phyloP scores from a whole-genome alignment of 2,113 vertebrate species.

The Trematocara macrostoma region DNA sequence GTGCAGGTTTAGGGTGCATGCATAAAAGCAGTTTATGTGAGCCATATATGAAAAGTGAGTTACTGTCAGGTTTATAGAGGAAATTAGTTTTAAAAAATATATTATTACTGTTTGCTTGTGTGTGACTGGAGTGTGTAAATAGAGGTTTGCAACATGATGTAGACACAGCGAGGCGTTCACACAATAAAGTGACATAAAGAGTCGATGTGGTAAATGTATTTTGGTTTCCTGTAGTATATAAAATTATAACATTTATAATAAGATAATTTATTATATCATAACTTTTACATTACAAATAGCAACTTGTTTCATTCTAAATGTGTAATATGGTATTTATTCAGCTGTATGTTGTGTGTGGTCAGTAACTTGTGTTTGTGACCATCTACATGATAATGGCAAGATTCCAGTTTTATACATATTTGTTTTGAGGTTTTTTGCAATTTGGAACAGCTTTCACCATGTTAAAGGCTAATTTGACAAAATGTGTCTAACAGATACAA shows the following conservation, averaged over 20 bases:
- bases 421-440: not conserved
- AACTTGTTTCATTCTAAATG: not conserved
- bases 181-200: not conserved
- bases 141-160: not conserved
- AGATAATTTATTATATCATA: not conserved
- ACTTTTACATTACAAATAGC: not conserved
- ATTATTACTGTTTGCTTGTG: not conserved
- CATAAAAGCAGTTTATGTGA: not conserved
- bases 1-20: not conserved
- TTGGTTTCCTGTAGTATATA: not conserved
- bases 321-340: not conserved
- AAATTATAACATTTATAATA: not conserved
- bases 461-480: not conserved
- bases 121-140: not conserved
- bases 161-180: not conserved
- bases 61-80: not conserved
- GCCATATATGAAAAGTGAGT: not conserved
- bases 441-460: not conserved
- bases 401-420: not conserved
- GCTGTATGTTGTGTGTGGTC: not conserved
- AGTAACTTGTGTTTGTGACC: not conserved
- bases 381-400: not conserved
- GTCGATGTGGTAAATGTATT: not conserved
- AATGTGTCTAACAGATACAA: not conserved
- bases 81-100: accelerated